Evolutionary conservation across 2,888 invertebrate species (phyloP), one percentile per base, ranked within the genome.

Genomic region (Dicyrtomina minuta): DNA sequence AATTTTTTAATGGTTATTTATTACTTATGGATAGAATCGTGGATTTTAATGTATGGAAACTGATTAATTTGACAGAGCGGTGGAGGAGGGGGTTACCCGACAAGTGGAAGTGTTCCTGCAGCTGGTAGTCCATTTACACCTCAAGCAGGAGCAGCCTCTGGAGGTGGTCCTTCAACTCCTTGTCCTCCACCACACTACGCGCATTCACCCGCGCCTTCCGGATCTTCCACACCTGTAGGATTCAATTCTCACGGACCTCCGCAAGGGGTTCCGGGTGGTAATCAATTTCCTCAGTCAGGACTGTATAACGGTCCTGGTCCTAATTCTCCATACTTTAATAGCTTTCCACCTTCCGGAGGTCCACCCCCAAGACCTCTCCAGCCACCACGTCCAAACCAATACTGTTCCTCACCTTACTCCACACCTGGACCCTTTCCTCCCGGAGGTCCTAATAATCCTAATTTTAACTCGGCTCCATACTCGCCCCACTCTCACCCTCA

Each of bases 151-250:
- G 76, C 74, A 66, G 77, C 77, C 62, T 76, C 77, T 66, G 75
- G 75, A 44, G 77, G 77, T 53, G 76, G 75, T 60, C 74, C 76
- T 51, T 75, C 77, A 62, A 75, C 78, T 51, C 75, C 76, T 46
- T 75, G 75, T 66, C 76, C 76, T 69, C 79, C 79, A 46, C 92
- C 89, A 79, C 92, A 89, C 84, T 92, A 91, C 83, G 91, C 91
- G 79, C 91, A 92, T 80, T 92, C 92, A 75, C 93, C 93, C 79
- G 90, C 88, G 80, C 92, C 90, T 77, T 92, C 87, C 80, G 92
- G 88, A 80, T 87, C 89, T 61, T 92, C 92, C 78, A 91, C 92
- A 49, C 92, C 92, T 10, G 92, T 89, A 24, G 87, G 86, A 66
- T 79, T 78, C 46, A 78, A 77, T 15, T 87, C 87, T 51, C 75